These are phyloP conservation scores for Mesodorylaimus sp. DNA, from an alignment of 2,888 invertebrate genomes.

Conservation along the genomic window DNA sequence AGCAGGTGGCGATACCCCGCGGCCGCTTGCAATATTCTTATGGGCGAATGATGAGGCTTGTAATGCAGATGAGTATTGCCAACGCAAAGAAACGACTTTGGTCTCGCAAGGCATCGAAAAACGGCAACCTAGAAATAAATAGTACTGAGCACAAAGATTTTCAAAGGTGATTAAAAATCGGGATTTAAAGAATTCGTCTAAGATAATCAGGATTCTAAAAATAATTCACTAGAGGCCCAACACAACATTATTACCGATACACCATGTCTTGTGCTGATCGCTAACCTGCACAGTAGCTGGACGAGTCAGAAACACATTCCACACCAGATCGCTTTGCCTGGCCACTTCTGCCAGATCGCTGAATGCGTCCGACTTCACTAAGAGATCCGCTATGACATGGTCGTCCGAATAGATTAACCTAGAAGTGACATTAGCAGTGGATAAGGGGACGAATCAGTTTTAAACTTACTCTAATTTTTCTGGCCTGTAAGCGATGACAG, in stretches of 20 bases:
- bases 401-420: no score
- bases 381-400: no score
- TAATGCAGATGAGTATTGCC: conserved; percentile 86
- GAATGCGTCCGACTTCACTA: no score
- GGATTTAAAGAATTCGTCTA: no score
- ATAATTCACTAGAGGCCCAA: no score
- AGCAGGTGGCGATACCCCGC: conserved; percentile 49
- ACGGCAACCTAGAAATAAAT: conserved; percentile 2
- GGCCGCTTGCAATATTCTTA: conserved; percentile 64
- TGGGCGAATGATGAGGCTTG: conserved; percentile 71
- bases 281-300: not conserved
- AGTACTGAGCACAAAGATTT: no score
- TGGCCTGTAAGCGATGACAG: conserved; percentile 54
- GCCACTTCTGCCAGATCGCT: not conserved
- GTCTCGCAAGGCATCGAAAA: not conserved
- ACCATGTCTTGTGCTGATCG: no score
- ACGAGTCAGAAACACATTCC: not conserved
- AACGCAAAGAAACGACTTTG: conserved; percentile 19
- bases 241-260: no score
- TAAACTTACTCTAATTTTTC: conserved; percentile 44
- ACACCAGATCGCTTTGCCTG: not conserved
- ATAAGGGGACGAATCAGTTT: not conserved
- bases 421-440: no score
- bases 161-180: no score
- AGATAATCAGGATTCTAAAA: no score